These are phyloP conservation scores for Dryobates pubescens DNA, from an alignment of 2,797 vertebrate species.

Conservation along the genomic window DNA sequence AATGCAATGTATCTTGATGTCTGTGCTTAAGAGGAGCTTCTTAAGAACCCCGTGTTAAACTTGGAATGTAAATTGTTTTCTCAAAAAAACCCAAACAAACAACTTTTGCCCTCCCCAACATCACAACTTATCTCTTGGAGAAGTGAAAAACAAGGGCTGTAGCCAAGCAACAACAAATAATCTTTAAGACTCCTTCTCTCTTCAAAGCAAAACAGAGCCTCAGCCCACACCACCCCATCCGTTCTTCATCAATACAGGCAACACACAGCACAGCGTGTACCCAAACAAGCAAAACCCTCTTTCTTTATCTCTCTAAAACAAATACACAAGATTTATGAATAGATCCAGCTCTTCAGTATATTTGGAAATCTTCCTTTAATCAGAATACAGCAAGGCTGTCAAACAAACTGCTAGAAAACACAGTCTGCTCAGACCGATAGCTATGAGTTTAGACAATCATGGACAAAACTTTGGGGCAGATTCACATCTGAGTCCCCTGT, in stretches of 20 bases:
- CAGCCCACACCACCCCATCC: background rate
- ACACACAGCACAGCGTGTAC: background rate
- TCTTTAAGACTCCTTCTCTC: background rate
- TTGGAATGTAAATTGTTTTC: background rate
- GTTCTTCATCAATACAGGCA: fast-evolving
- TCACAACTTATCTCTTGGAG: background rate
- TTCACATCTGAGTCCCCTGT: background rate
- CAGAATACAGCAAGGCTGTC: background rate
- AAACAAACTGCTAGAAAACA: background rate
- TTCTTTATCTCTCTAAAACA: background rate
- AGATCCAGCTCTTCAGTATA: background rate
- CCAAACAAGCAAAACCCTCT: background rate
- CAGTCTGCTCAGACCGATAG: background rate
- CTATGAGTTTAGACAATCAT: background rate
- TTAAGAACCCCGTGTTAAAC: background rate
- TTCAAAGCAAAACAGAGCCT: background rate
- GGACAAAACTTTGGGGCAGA: background rate
- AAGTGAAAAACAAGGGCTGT: constrained; percentile 24
- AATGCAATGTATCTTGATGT: background rate
- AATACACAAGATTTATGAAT: background rate
- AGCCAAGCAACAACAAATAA: constrained; percentile 44
- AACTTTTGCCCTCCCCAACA: background rate
- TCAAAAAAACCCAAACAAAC: background rate
- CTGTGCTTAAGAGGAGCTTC: background rate
- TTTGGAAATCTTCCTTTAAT: background rate